phyloP scores from a whole-genome alignment of 2,797 vertebrate genomes.

The Sebastes trivittatus region DNA sequence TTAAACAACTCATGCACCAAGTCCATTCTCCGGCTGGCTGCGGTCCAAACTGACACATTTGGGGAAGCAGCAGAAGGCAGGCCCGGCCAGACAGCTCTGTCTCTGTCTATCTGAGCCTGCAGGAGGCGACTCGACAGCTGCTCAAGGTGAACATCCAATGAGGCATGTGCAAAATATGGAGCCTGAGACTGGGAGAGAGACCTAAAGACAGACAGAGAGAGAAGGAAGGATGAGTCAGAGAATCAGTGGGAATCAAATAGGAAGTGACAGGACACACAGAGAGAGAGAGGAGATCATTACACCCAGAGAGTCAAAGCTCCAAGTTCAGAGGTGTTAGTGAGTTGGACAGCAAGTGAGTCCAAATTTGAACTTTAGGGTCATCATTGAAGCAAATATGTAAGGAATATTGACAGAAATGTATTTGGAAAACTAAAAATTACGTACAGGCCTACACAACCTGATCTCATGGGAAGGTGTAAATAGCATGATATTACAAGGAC shows the following conservation, averaged over 20 bases:
- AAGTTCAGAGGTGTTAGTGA: neutral
- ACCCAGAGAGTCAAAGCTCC: conserved; percentile 7
- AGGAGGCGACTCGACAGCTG: conserved; percentile 60
- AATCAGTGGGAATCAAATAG: conserved; percentile 1
- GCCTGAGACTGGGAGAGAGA: conserved; percentile 7
- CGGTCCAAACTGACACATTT: conserved; percentile 50
- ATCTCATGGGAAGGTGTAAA: too few species aligned
- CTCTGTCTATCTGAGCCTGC: conserved; percentile 57
- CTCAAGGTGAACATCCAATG: conserved; percentile 68
- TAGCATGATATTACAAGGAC: too few species aligned
- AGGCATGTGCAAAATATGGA: conserved; percentile 44
- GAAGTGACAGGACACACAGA: conserved; percentile 16
- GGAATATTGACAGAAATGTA: neutral
- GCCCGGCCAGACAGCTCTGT: conserved; percentile 55
- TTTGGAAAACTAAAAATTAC: neutral
- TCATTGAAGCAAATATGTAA: neutral
- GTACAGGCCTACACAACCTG: too few species aligned
- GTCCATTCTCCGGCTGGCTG: conserved; percentile 48
- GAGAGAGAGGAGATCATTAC: conserved; percentile 23
- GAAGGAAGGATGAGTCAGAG: conserved; percentile 23
- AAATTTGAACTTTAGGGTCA: neutral
- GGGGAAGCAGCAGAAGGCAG: conserved; percentile 58
- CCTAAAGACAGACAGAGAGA: conserved; percentile 20
- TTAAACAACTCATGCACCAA: conserved; percentile 38
- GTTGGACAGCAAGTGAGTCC: neutral